Conservation (phyloP, 2,113 vertebrate species). For the Donacobius atricapilla region DNA sequence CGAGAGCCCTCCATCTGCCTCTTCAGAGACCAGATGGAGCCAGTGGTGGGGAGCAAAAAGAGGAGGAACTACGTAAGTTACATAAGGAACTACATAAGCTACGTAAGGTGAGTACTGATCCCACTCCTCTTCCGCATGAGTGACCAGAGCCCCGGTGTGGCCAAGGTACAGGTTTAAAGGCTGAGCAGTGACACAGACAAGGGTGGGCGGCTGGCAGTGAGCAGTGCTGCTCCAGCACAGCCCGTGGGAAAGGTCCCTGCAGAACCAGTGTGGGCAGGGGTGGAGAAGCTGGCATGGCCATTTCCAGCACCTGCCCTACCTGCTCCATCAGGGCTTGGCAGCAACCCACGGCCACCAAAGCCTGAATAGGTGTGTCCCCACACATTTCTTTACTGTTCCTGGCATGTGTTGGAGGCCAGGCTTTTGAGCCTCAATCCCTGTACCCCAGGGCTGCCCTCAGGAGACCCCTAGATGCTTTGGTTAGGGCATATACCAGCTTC, state of each 20-base stretch:
- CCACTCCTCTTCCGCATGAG: background rate
- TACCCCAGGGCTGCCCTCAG: background rate
- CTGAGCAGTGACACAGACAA: background rate
- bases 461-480: background rate
- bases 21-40: background rate
- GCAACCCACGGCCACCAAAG: background rate
- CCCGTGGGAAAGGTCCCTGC: background rate
- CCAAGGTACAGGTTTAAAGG: background rate
- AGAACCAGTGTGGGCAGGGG: background rate
- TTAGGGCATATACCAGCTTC: too few species aligned
- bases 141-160: background rate
- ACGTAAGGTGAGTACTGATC: background rate
- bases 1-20: background rate
- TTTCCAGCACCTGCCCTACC: background rate
- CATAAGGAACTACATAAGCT: too few species aligned
- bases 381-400: background rate
- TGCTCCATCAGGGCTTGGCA: background rate
- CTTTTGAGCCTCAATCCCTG: background rate
- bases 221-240: background rate
- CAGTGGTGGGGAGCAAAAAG: background rate
- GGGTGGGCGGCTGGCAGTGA: background rate
- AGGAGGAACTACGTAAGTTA: too few species aligned
- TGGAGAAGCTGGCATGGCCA: background rate
- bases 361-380: background rate
- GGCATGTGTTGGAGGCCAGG: accelerated